Percentiles rank a stretch among this genome's conserved stretches.
phyloP scores from a whole-genome alignment of 2,797 vertebrate species.

The Malurus splendens region DNA sequence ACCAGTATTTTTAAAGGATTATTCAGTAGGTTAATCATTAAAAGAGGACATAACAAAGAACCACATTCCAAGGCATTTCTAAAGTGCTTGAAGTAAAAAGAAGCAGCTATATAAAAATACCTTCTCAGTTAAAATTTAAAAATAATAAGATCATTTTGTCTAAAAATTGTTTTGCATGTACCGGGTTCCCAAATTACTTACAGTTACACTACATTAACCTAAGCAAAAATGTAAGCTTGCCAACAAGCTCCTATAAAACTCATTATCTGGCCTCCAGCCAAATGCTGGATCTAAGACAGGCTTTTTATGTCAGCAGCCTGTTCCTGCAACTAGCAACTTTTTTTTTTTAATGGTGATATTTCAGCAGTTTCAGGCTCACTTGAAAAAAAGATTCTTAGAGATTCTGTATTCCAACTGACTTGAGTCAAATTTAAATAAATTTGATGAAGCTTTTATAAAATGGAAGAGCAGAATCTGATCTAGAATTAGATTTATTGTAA shows the following conservation, averaged over 20 bases:
- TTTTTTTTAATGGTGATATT: background rate
- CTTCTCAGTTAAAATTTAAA: background rate
- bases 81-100: background rate
- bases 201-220: constrained; percentile 29
- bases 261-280: background rate
- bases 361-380: background rate
- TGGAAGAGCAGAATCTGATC: background rate
- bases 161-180: background rate
- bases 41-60: background rate
- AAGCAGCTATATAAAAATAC: background rate
- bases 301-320: constrained; percentile 27
- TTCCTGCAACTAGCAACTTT: background rate
- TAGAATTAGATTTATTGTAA: background rate
- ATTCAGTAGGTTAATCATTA: background rate
- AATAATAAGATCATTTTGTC: background rate
- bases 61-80: background rate
- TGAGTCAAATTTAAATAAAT: background rate
- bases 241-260: constrained; percentile 28
- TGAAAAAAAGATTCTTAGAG: background rate
- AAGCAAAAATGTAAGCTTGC: constrained; percentile 39
- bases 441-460: background rate
- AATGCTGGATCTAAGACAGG: background rate
- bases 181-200: constrained; percentile 1
- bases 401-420: background rate
- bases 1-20: background rate